Evolutionary conservation across 2,888 invertebrate species (phyloP).

Genomic region (Chrysolina americana): DNA sequence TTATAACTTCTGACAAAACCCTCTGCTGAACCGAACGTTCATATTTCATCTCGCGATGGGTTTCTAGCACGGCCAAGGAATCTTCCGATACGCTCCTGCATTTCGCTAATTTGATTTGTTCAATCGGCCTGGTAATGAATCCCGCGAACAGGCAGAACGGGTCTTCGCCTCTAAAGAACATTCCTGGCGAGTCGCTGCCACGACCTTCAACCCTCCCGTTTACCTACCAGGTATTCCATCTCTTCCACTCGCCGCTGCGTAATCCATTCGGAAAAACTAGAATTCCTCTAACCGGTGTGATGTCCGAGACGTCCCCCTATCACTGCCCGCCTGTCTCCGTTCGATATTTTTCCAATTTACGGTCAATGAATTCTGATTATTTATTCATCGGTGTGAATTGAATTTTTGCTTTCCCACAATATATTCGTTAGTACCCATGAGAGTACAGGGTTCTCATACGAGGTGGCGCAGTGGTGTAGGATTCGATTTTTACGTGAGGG

Average conservation of each 20-base stretch:
- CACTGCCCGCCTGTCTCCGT: background rate
- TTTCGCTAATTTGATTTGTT: conserved; percentile 66
- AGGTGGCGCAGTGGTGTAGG: background rate
- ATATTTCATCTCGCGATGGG: too few species aligned
- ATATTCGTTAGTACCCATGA: conserved; percentile 10
- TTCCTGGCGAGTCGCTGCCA: conserved; percentile 63
- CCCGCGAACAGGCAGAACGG: conserved; percentile 64
- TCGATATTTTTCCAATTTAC: conserved; percentile 15
- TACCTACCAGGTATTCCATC: conserved; percentile 58
- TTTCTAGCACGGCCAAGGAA: too few species aligned
- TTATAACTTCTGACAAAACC: too few species aligned
- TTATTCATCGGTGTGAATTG: conserved; percentile 22
- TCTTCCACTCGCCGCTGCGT: conserved; percentile 35
- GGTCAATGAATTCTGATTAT: conserved; percentile 15
- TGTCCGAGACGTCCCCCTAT: background rate
- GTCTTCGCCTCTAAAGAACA: conserved; percentile 58
- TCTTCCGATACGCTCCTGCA: conserved; percentile 39
- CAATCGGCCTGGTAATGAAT: conserved; percentile 64
- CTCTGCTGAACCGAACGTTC: too few species aligned
- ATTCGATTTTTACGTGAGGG: background rate
- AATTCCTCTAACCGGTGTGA: conserved; percentile 51
- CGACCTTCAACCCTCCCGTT: conserved; percentile 66
- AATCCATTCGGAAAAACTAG: conserved; percentile 55
- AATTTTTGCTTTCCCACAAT: conserved; percentile 18
- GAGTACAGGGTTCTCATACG: background rate